Base-by-base conservation (phyloP, 2,797 vertebrate genomes). In the Leptatherina wallacei region DNA sequence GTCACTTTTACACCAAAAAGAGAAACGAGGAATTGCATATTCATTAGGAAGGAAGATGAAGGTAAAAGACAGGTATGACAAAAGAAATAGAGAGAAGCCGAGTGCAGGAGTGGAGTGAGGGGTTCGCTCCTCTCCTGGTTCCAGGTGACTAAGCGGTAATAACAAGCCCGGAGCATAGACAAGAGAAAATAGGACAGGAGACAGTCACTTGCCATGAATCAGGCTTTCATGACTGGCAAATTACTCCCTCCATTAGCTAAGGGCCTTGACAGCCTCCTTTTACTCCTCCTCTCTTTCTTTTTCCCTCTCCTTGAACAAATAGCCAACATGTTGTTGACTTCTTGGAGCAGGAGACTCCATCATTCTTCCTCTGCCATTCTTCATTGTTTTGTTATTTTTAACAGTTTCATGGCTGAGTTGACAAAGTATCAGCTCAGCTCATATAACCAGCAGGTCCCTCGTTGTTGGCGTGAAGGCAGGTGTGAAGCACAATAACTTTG, bases 191-290 rank as follows among this genome's bases (percentile, higher is more conserved):
- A 88, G 77, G 73, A 90, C 78, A 84, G 80, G 82, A 89, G 89
- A 87, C 79, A 57, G 74, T 85, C 79, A 89, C 73, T 82, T 24
- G 60, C 76, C 66, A 87, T 91, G 89, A 91, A 89, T 93, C 88
- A 89, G 84, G 68, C 89, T 87, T 84, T 90, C 74, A 89, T 80
- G 83, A 90, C 81, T 74, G 35, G 74, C 78, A 84, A 90, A 93
- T 93, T 74, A 87, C 82, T 85, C 76, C 58, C 61, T 84, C 87
- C 84, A 89, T 91, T 91, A 91, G 83, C 71, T 36, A 61, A 80
- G 74, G 74, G 75, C 79, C 56, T 61, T 5, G 8, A 35, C 69
- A 73, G 67, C 81, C 71, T 85, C 83, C 62, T 73, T 76, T 75
- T 61, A 56, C 73, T 65, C 80, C 76, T 71, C 54, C 64, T 56